Base-by-base conservation (phyloP, 2,113 vertebrate genomes). In the Anoplopoma fimbria region DNA sequence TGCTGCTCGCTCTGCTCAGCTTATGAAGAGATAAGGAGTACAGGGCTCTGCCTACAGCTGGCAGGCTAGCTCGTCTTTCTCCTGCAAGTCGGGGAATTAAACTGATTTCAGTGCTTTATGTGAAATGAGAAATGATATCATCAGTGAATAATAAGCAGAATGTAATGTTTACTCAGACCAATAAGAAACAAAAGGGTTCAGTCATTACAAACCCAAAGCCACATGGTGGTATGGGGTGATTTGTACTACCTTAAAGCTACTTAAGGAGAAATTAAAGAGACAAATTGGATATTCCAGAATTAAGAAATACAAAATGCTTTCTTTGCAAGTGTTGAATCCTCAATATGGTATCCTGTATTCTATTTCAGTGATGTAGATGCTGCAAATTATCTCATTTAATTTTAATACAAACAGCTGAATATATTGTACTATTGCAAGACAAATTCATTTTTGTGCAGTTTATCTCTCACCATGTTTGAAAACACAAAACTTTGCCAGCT, bases 391-490 rank as follows among this genome's bases (percentile, higher is more conserved):
- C 27, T 29, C 27, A 27, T 14, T 13, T n/a, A n/a, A n/a, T 58
- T 2, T 31, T 4, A 29, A 29, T 58, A 17, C 27, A 29, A 58
- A 27, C 13, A 6, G 27, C 25, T 47, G 45, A 19, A 23, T n/a
- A 51, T 51, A n/a, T 51, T 51, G 17, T 21, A 55, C 9, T n/a
- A 42, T 1, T 6, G 0, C n/a, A 5, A 3, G 10, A 0, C 9
- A 0, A 67, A 17, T 55, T 5, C 0, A 9, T 49, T 13, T 4
- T 57, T 38, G 4, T 38, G 33, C n/a, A 12, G 6, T 53, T 25
- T 5, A 13, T 45, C 25, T 63, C 75, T 87, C 83, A 96, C 96
- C 94, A n/a, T 87, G 38, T 91, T 94, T 94, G 13, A 76, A 82
- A 65, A 71, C 81, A 47, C 94, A 62, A 25, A 84, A 72, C 79